phyloP scores from a whole-genome alignment of 1,140 invertebrate species.

The Anagrus nilaparvatae region DNA sequence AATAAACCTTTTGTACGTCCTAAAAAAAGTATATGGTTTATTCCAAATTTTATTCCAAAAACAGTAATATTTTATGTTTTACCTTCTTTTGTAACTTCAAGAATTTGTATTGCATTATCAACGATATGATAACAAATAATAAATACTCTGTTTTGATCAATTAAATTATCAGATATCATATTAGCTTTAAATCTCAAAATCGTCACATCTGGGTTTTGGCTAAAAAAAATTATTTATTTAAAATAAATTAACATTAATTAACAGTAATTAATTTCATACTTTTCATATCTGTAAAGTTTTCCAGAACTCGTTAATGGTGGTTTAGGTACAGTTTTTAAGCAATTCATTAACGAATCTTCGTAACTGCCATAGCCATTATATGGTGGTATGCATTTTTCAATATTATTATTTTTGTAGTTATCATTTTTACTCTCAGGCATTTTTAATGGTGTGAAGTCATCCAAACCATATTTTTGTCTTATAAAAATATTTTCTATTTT shows the following conservation, averaged over 20 bases:
- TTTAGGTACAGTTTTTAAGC: slow-evolving; percentile 64
- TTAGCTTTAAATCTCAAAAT: slow-evolving; percentile 69
- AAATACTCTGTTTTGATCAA: slow-evolving; percentile 61
- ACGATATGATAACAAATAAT: slow-evolving; percentile 71
- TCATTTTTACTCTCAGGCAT: slow-evolving; percentile 36
- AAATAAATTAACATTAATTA: slow-evolving; percentile 7
- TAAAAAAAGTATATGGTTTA: slow-evolving; percentile 23
- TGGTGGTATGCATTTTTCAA: slow-evolving; percentile 57
- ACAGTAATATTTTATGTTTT: background rate
- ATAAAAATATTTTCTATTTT: slow-evolving; percentile 11
- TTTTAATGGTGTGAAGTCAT: slow-evolving; percentile 49
- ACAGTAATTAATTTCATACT: slow-evolving; percentile 34
- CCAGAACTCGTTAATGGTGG: slow-evolving; percentile 65
- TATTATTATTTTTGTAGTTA: slow-evolving; percentile 31
- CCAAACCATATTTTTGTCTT: slow-evolving; percentile 38
- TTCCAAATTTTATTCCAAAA: background rate
- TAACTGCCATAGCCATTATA: slow-evolving; percentile 82
- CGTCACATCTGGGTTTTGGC: slow-evolving; percentile 61
- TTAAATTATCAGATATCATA: slow-evolving; percentile 58
- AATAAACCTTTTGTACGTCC: slow-evolving; percentile 57
- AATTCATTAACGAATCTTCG: slow-evolving; percentile 80
- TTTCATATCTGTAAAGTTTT: slow-evolving; percentile 71
- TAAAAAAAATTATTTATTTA: slow-evolving; percentile 26
- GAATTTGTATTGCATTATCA: slow-evolving; percentile 76
- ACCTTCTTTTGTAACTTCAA: slow-evolving; percentile 72